phyloP scores from a whole-genome alignment of 1,140 invertebrate genomes.

The Heterodera carotae region DNA sequence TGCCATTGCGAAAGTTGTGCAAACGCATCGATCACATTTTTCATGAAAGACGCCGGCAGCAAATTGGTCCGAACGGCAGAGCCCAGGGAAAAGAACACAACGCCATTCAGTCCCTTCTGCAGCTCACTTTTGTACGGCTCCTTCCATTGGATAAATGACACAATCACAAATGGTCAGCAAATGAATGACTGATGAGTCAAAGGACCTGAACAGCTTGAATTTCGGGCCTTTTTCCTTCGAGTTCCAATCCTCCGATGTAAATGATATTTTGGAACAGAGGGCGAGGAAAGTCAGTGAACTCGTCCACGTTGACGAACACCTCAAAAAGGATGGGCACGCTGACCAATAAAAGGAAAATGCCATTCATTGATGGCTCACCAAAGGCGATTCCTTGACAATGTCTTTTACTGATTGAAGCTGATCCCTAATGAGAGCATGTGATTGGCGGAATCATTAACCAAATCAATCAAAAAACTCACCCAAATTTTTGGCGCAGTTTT shows the following conservation, averaged over 20 bases:
- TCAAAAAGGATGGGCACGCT: background rate
- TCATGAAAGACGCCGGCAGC: conserved; percentile 21
- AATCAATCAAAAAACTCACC: conserved; percentile 30
- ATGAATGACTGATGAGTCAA: background rate
- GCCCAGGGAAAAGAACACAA: conserved; percentile 34
- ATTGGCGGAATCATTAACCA: background rate
- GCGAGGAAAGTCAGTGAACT: conserved; percentile 37
- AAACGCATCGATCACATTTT: conserved; percentile 28
- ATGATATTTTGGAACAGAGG: conserved; percentile 29
- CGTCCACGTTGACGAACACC: conserved; percentile 35
- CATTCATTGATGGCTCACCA: background rate
- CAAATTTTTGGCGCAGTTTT: conserved; percentile 35
- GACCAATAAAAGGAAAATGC: background rate
- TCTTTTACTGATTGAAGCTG: conserved; percentile 26
- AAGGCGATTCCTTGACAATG: conserved; percentile 23
- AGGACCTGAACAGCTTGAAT: background rate
- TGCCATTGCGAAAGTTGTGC: conserved; percentile 22
- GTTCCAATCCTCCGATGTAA: conserved; percentile 39
- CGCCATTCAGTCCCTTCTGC: conserved; percentile 25
- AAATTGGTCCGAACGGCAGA: conserved; percentile 21
- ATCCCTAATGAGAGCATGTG: background rate
- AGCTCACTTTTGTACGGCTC: conserved; percentile 19
- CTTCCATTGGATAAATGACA: background rate
- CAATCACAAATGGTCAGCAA: no score
- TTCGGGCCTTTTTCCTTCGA: conserved; percentile 4